Base-by-base conservation (phyloP, 2,888 invertebrate species). In the Aplocera efformata region DNA sequence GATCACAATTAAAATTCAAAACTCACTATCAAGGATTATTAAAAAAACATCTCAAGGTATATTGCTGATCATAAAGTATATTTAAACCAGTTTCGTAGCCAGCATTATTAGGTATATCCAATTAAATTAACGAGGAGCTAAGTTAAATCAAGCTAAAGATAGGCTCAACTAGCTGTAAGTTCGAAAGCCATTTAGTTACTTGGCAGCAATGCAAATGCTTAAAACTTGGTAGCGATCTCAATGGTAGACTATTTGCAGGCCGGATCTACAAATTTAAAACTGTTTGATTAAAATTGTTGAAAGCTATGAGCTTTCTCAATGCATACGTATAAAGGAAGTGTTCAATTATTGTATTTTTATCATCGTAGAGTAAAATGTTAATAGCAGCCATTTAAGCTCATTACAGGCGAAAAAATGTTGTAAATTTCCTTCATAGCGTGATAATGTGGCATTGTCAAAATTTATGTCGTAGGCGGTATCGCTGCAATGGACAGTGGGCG, bases 131-230 rank as follows among this genome's bases (percentile, higher is more conserved):
- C 13, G 13, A 6, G 7, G 9, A 33, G 13, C 17, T 26, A 23
- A 34, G 29, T 35, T 31, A 35, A 35, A 40, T 39, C 11, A 50
- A 32, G 42, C 48, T 37, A 37, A 50, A 40, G 40, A 17, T 17
- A 17, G 13, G 13, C 13, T 5, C 27, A 37, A 29, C 32, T 36
- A 46, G 36, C 41, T 34, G 25, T 31, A 41, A 42, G 45, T 50
- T 53, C 29, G 39, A 42, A 47, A 48, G 37, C 32, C 31, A 44
- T 48, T 53, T 53, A 44, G 34, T 35, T 33, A 46, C 36, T 50
- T 53, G 53, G 50, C 53, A 53, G 26, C 50, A 13, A 42, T 38
- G 42, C 50, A 46, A 48, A 48, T 44, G 50, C 46, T 48, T 41
- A 43, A 37, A 50, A 50, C 48, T 53, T 50, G 39, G 35, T 28